Evolutionary conservation across 2,113 vertebrate genomes (phyloP).

Genomic region (Colius striatus): DNA sequence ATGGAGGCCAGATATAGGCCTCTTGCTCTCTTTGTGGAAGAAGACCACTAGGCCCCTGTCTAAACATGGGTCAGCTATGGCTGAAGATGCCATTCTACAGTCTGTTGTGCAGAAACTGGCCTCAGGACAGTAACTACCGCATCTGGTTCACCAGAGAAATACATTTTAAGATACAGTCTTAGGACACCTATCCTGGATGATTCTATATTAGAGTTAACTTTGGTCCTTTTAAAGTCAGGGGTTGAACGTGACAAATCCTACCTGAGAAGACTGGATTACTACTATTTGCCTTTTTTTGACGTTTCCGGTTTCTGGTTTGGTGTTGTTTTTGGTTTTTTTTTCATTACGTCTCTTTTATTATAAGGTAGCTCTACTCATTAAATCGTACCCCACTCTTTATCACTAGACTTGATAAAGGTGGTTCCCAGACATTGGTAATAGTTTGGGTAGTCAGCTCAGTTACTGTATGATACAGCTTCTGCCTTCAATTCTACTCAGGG

Average conservation of each 20-base stretch:
- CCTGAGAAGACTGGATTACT: background rate
- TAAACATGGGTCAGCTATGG: background rate
- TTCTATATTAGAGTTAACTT: background rate
- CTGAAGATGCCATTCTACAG: fast-evolving
- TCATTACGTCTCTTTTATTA: background rate
- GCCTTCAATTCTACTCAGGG: background rate
- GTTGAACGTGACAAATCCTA: background rate
- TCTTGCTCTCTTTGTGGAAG: background rate
- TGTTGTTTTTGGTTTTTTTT: background rate
- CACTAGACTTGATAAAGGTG: background rate
- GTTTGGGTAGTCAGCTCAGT: background rate
- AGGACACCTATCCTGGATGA: background rate
- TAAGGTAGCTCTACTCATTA: background rate
- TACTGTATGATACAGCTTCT: background rate
- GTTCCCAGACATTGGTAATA: background rate
- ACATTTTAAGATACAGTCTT: background rate
- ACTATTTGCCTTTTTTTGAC: background rate
- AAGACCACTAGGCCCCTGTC: background rate
- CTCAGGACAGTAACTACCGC: background rate
- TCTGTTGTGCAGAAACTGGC: background rate
- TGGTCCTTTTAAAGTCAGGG: background rate
- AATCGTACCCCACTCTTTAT: background rate
- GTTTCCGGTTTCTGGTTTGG: background rate
- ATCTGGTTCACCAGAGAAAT: background rate
- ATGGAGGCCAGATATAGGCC: background rate